phyloP scores from a whole-genome alignment of 2,888 invertebrate species.

The Nowickia ferox region DNA sequence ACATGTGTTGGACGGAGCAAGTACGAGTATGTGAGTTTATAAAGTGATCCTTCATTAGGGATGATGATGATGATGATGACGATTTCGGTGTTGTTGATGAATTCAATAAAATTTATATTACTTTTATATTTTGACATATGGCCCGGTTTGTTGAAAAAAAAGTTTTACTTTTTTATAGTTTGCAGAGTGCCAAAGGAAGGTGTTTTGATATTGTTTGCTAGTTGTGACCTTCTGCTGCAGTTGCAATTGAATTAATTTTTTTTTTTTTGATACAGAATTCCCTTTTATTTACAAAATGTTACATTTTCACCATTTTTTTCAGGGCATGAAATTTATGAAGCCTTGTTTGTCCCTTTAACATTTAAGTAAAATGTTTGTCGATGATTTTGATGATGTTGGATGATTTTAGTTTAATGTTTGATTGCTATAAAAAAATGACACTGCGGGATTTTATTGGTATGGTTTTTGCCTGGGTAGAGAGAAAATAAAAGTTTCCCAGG shows the following conservation, averaged over 20 bases:
- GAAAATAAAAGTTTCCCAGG: slow-evolving; percentile 66
- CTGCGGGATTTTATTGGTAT: slow-evolving; percentile 70
- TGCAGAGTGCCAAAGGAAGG: slow-evolving; percentile 73
- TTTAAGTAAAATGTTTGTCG: slow-evolving; percentile 63
- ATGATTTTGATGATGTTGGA: slow-evolving; percentile 68
- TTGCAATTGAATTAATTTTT: slow-evolving; percentile 54
- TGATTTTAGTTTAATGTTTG: slow-evolving; percentile 65
- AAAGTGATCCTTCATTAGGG: slow-evolving; percentile 72
- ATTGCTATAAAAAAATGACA: slow-evolving; percentile 61
- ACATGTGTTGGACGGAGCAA: slow-evolving; percentile 54
- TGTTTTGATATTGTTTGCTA: slow-evolving; percentile 70
- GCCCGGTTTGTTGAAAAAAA: slow-evolving; percentile 74
- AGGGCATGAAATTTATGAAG: slow-evolving; percentile 48
- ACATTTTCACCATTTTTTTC: slow-evolving; percentile 62
- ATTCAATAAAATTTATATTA: slow-evolving; percentile 49
- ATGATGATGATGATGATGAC: slow-evolving; percentile 66
- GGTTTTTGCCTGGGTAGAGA: slow-evolving; percentile 9
- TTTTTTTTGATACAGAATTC: neutral
- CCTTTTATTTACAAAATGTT: slow-evolving; percentile 69
- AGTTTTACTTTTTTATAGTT: slow-evolving; percentile 70
- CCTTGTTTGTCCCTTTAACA: slow-evolving; percentile 41
- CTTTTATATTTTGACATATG: slow-evolving; percentile 80
- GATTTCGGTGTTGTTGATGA: neutral
- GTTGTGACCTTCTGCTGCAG: slow-evolving; percentile 70
- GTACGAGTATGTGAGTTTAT: neutral